A percentile compares a stretch with the other conserved stretches of the same genome.
Conservation (phyloP, 2,888 invertebrate species). For the Melikaiella ostensackeni region DNA sequence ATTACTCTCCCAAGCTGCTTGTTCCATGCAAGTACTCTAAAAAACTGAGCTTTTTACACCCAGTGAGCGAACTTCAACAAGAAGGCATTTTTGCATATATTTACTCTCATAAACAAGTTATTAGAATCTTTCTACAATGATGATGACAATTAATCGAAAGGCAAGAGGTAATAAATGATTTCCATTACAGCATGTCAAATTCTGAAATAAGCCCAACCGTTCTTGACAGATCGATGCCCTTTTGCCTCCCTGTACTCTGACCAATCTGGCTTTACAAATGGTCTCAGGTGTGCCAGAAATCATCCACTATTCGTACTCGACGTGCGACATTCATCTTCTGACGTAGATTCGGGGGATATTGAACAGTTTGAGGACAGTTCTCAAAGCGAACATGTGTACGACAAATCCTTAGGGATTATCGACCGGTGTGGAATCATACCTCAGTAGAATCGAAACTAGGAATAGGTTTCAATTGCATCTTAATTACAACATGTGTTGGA, state of each 20-base stretch:
- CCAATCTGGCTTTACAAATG: constrained; percentile 63
- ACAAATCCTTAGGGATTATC: constrained; percentile 76
- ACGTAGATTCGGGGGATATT: constrained; percentile 67
- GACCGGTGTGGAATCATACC: constrained; percentile 52
- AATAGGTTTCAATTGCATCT: not conserved
- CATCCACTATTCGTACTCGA: constrained; percentile 66
- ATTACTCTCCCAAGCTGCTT: constrained; percentile 20
- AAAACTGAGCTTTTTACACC: constrained; percentile 23
- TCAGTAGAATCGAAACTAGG: constrained; percentile 16
- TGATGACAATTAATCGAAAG: not conserved
- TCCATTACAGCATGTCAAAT: constrained; percentile 1
- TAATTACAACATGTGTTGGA: not conserved
- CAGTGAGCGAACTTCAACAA: constrained; percentile 5
- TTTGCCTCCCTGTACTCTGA: constrained; percentile 50
- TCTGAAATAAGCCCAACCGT: not conserved
- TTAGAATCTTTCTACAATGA: not conserved
- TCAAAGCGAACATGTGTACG: constrained; percentile 73
- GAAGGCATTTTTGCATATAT: not conserved
- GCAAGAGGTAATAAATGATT: not conserved
- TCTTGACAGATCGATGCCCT: constrained; percentile 45
- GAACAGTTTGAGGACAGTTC: constrained; percentile 73
- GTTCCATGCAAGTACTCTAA: constrained; percentile 21
- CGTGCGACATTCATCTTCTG: constrained; percentile 71
- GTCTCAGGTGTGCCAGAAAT: constrained; percentile 72
- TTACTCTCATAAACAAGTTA: not conserved